Base-by-base conservation (phyloP, 2,113 vertebrate species). In the Thamnaconus septentrionalis region DNA sequence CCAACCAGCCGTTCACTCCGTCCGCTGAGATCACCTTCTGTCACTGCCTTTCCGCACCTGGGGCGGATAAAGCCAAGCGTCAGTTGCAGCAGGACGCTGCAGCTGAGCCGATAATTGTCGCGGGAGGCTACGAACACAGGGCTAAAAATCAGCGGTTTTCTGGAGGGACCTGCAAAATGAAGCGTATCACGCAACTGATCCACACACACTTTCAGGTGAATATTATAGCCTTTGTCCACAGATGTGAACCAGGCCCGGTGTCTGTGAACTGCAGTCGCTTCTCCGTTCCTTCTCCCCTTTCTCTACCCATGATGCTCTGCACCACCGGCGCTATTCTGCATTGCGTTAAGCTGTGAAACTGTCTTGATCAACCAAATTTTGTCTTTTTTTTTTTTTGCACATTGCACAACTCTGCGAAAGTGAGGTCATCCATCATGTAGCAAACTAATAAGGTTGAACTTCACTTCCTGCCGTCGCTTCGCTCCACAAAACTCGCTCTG, bases 341-440 rank as follows among this genome's bases (percentile, higher is more conserved):
- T 63, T 88, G 85, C 78, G 71, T 81, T 83, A 76, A 79, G 85
- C 73, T 69, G 58, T 78, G 75, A 78, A 83, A 87, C 80, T 63
- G 64, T 78, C 85, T 77, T 31, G 18, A 2, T 2, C 18, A 71
- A 82, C 71, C 80, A 71, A 80, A 82, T 80, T 79, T 79, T n/a
- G 67, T n/a, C 48, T 11, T n/a, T n/a, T 10, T 31, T 31, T 31
- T 78, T 71, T 81, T 75, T 76, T 72, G 63, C 69, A 18, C 57
- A 59, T 81, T 85, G 62, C 73, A 78, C 80, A 74, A 63, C 71
- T 85, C 70, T 61, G 64, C 44, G 47, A 75, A 62, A 73, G 66
- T 66, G 78, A 87, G 71, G 83, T 82, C 80, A 75, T 89, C 76
- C 76, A 88, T 86, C 78, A 84, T 82, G 75, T 64, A 75, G 79